Conservation (phyloP, 2,113 vertebrate genomes). For the Pandion haliaetus region DNA sequence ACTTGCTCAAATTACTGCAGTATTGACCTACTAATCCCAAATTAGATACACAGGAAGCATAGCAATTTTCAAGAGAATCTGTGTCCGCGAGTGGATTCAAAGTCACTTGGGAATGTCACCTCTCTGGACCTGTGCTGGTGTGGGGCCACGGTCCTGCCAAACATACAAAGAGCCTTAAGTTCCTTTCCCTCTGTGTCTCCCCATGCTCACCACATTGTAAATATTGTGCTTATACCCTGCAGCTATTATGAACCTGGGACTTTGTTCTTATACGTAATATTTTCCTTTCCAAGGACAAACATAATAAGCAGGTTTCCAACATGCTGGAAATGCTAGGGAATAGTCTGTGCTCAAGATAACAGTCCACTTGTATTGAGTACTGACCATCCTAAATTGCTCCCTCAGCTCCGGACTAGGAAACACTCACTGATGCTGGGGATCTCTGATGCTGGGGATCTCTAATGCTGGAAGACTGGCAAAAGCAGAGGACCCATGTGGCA, state of each 20-base stretch:
- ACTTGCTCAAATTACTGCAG: background rate
- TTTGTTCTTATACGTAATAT: background rate
- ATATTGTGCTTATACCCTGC: background rate
- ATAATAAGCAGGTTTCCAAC: background rate
- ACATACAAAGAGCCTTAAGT: background rate
- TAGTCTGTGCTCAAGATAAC: background rate
- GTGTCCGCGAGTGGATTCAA: background rate
- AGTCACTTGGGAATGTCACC: background rate
- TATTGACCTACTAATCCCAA: background rate
- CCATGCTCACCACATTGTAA: background rate
- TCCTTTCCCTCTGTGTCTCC: background rate
- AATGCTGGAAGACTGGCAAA: background rate
- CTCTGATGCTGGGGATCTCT: background rate
- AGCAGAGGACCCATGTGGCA: background rate
- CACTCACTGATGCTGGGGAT: background rate
- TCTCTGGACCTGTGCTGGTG: background rate
- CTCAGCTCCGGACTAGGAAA: background rate
- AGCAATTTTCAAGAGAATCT: background rate
- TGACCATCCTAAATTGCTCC: background rate
- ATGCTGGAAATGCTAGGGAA: background rate
- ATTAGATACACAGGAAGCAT: background rate
- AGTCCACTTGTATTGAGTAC: background rate
- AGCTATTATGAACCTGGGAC: background rate
- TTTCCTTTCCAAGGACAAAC: background rate
- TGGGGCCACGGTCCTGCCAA: background rate